A percentile compares a stretch with the other conserved stretches of the same genome.
These are phyloP conservation scores for Nowickia ferox DNA, from an alignment of 2,888 invertebrate genomes.

Conservation along the genomic window DNA sequence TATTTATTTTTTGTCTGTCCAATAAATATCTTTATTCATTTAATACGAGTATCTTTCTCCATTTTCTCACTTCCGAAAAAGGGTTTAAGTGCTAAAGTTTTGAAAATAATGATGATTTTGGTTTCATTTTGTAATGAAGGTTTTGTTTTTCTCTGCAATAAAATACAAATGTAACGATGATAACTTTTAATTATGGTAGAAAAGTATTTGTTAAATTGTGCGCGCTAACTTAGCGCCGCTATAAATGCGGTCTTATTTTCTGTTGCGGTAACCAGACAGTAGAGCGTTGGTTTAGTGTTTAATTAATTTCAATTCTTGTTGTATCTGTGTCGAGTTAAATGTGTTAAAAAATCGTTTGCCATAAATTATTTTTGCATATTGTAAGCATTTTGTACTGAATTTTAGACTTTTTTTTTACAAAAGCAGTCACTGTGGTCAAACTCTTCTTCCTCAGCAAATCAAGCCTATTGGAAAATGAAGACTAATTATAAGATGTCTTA, in stretches of 20 bases:
- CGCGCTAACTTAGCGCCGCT: not conserved
- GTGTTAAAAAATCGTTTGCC: too few relatives aligned
- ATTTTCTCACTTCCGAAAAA: conserved; percentile 14
- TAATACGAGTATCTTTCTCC: not conserved
- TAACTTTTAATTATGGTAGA: not conserved
- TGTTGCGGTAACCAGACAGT: not conserved
- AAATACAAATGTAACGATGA: conserved; percentile 5
- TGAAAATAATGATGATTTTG: conserved; percentile 21
- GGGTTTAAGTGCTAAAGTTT: conserved; percentile 13
- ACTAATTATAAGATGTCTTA: too few relatives aligned
- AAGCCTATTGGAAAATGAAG: too few relatives aligned
- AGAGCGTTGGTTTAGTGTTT: not conserved
- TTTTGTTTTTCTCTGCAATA: conserved; percentile 9
- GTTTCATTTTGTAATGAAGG: conserved; percentile 22
- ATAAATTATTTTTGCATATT: too few relatives aligned
- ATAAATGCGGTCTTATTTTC: not conserved
- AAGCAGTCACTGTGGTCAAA: too few relatives aligned
- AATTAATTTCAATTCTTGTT: not conserved
- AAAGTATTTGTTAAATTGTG: conserved; percentile 8
- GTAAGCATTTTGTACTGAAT: too few relatives aligned
- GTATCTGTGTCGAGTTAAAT: too few relatives aligned
- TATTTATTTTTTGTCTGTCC: not conserved
- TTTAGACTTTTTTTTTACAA: too few relatives aligned
- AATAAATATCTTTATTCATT: not conserved
- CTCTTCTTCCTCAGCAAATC: too few relatives aligned